These are phyloP conservation scores for Corythoichthys intestinalis DNA, from an alignment of 2,113 vertebrate genomes.

Conservation along the genomic window DNA sequence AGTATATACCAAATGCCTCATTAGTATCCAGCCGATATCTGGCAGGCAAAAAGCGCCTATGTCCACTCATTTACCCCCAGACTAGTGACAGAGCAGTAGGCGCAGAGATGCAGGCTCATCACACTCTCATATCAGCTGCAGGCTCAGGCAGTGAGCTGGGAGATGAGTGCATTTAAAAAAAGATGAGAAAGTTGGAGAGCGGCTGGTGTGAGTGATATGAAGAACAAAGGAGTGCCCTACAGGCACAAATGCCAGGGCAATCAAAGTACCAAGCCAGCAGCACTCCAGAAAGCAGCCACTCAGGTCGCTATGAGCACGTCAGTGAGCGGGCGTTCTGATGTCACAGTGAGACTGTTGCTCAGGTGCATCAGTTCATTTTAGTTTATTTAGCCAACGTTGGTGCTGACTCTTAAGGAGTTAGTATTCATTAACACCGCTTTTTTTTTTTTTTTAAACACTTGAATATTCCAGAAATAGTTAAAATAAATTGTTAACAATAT, in stretches of 20 bases:
- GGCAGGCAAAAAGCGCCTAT: neutral
- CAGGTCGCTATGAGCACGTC: slow-evolving; percentile 38
- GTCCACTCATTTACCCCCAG: slow-evolving; percentile 6
- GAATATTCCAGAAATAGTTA: neutral
- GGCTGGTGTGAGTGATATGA: slow-evolving; percentile 23
- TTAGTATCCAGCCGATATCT: slow-evolving; percentile 4
- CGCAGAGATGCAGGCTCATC: neutral
- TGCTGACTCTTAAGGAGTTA: neutral
- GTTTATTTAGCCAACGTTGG: neutral
- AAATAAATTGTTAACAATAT: too few relatives aligned
- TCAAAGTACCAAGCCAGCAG: slow-evolving; percentile 36
- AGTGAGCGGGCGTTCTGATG: slow-evolving; percentile 29
- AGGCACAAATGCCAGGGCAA: slow-evolving; percentile 11
- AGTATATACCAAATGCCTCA: slow-evolving; percentile 16
- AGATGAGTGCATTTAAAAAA: slow-evolving; percentile 18
- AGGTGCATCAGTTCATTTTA: slow-evolving; percentile 11
- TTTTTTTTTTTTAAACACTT: neutral
- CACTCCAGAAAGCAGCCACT: slow-evolving; percentile 28
- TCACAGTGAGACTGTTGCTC: slow-evolving; percentile 17
- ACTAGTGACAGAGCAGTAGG: neutral
- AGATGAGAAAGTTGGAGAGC: slow-evolving; percentile 3
- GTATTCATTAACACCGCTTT: neutral
- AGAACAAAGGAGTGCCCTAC: slow-evolving; percentile 49
- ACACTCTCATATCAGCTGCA: neutral
- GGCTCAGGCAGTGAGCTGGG: slow-evolving; percentile 1